phyloP scores from a whole-genome alignment of 2,888 invertebrate species.

The Yponomeuta evonymella region DNA sequence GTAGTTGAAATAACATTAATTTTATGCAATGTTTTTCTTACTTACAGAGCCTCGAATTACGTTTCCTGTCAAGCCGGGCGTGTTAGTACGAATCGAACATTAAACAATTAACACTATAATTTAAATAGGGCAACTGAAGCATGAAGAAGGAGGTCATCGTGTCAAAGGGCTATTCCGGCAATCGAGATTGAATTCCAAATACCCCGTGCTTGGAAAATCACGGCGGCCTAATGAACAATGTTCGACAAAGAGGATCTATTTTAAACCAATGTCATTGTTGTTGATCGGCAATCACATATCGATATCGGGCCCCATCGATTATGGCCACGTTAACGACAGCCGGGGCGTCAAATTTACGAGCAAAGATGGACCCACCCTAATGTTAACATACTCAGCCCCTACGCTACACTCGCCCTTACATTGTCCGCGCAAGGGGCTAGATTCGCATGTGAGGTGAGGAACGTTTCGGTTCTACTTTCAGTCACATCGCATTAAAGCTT shows the following conservation, averaged over 20 bases:
- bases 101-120: not conserved
- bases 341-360: conserved; percentile 42
- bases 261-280: not conserved
- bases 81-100: not conserved
- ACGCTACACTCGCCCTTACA: conserved; percentile 29
- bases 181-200: not conserved
- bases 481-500: conserved; percentile 50
- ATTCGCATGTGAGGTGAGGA: conserved; percentile 25
- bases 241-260: not conserved
- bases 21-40: too few species aligned
- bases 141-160: not conserved
- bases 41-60: not conserved
- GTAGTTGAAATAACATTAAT: too few species aligned
- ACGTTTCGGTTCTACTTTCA: conserved; percentile 54
- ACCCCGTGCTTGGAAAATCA: not conserved
- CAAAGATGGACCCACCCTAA: conserved; percentile 31
- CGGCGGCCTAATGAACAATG: not conserved
- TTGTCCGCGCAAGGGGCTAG: conserved; percentile 20
- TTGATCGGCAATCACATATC: conserved; percentile 10
- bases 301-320: conserved; percentile 17
- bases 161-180: not conserved
- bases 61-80: not conserved
- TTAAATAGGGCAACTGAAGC: not conserved
- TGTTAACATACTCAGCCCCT: conserved; percentile 46
- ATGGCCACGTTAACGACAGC: conserved; percentile 34